Evolutionary conservation across 2,113 vertebrate genomes (phyloP).

Genomic region (Nycticryphes semicollaris): DNA sequence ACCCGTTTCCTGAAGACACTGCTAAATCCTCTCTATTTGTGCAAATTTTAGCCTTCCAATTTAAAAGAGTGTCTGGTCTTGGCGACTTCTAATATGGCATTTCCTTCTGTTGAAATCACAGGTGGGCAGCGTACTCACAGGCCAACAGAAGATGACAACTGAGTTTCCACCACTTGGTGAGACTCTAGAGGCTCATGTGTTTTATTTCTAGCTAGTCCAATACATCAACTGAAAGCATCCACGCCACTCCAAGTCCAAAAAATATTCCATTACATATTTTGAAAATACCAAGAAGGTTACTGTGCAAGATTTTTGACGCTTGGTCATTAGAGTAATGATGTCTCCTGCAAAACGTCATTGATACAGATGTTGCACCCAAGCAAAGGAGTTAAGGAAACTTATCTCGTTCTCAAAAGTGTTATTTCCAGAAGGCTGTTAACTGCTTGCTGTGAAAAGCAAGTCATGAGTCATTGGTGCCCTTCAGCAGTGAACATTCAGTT

Average conservation of each 20-base stretch:
- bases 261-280: background rate
- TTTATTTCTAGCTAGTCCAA: background rate
- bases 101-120: background rate
- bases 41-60: background rate
- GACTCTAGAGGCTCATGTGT: rapidly evolving
- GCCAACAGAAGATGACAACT: background rate
- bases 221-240: background rate
- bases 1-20: background rate
- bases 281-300: background rate
- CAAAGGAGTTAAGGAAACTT: background rate
- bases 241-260: background rate
- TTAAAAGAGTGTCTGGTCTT: background rate
- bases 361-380: background rate
- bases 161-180: background rate
- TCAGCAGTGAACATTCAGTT: background rate
- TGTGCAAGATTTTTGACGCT: background rate
- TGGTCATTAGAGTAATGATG: background rate
- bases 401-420: background rate
- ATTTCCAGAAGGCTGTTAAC: background rate
- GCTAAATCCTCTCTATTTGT: background rate
- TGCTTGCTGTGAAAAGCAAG: background rate
- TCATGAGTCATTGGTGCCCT: background rate
- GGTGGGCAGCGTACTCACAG: background rate
- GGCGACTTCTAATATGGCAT: background rate
- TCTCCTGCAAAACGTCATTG: background rate